Conservation (phyloP, 2,888 invertebrate genomes). For the Colletes collaris region DNA sequence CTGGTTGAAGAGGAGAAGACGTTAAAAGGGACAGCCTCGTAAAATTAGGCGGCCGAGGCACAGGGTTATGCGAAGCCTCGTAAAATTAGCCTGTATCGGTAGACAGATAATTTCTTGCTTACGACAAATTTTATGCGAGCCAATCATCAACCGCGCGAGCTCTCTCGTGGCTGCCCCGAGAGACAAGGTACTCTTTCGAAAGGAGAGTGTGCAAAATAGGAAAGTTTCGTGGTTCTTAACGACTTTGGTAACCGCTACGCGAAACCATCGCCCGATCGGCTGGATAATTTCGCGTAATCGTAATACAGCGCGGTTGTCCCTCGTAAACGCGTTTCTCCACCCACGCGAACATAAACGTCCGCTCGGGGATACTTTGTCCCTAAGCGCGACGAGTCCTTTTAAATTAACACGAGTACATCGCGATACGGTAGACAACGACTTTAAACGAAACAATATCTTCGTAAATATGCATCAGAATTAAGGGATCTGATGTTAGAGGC, state of each 20-base stretch:
- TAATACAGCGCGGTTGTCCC: too few relatives aligned
- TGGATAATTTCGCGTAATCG: conserved; percentile 5
- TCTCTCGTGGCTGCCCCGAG: background rate
- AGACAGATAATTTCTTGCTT: conserved; percentile 51
- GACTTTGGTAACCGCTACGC: background rate
- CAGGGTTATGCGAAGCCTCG: conserved; percentile 35
- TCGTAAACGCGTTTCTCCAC: background rate
- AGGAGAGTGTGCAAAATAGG: background rate
- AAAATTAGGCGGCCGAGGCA: conserved; percentile 57
- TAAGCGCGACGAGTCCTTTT: too few relatives aligned
- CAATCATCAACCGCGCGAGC: conserved; percentile 38
- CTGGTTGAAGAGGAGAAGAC: conserved; percentile 17
- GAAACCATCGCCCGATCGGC: background rate
- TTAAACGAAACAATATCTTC: too few relatives aligned
- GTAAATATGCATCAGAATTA: too few relatives aligned
- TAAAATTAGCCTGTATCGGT: conserved; percentile 61
- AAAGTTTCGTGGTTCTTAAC: background rate
- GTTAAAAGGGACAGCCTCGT: conserved; percentile 49
- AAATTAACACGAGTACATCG: too few relatives aligned
- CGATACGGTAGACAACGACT: too few relatives aligned
- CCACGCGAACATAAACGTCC: background rate
- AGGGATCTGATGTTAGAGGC: too few relatives aligned
- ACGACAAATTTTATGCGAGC: conserved; percentile 57
- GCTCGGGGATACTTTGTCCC: too few relatives aligned
- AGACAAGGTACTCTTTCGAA: conserved; percentile 16